Evolutionary conservation across 2,888 invertebrate species (phyloP), one percentile per base, ranked within the genome.

Genomic region (Apodemia duryi): DNA sequence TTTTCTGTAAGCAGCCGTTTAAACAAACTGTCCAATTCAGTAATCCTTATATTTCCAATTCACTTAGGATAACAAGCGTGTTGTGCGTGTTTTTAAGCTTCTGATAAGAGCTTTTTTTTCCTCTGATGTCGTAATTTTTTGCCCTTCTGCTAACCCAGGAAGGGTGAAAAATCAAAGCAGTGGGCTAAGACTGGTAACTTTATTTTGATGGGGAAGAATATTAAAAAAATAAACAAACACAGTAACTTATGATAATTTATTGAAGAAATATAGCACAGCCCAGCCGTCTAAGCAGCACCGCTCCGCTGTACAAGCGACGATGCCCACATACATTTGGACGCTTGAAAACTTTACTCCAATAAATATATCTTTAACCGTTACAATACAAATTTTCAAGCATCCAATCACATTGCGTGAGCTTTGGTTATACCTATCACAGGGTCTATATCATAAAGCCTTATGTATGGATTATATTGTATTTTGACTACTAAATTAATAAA

Each of bases 241-340:
- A 52, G 80, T 88, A 87, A 86, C 86, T 88, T 88, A 90, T 67
- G 82, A 80, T 85, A 86, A 73, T 90, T 88, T 91, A 91, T 88
- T 90, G 84, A 85, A 85, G 87, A 89, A 88, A 85, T 83, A 82
- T 79, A 85, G 85, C 88, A 86, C 88, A 90, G 88, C 85, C 90
- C 88, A 88, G 89, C 90, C 88, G 87, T 79, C 74, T 85, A 87
- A 85, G 78, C 83, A 84, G 85, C 86, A 75, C 73, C 62, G 79
- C 79, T 80, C 78, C 75, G 76, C 77, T 69, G 72, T 82, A 75
- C 83, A 82, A 85, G 28, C 21, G 28, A 52, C 57, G 6, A 29
- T 32, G 57, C 57, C 32, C 57, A 54, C 29, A 57, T 54, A 28
- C 57, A 57, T 57, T 57, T 57, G 57, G 57, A 57, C 32, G 57